Evolutionary conservation across 2,888 invertebrate species (phyloP), one percentile per base, ranked within the genome.

Genomic region (Phalangium opilio): DNA sequence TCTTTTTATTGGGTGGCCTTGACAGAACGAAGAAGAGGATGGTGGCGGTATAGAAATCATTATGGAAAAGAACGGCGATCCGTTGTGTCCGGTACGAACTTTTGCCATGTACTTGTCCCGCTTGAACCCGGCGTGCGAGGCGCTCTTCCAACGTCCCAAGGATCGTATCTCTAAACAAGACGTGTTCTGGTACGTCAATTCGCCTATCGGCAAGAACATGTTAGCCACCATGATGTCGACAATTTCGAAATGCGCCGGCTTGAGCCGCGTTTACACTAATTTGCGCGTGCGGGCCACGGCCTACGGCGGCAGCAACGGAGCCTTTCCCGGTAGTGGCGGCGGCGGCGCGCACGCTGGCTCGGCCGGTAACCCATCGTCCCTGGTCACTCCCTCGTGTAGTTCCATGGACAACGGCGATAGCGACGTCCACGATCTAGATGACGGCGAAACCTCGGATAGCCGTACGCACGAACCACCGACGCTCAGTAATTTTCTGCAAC

Each of bases 191-290:
- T 53, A 50, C 27, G 50, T 51, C 32, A 54, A 54, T 40, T 52
- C 51, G 10, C 54, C 54, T 5, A 48, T 54, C 17, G 54, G 54
- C 35, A 54, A 54, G 45, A 54, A 51, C 21, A 50, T 54, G 50
- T 38, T 54, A 10, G 51, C 54, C 27, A 54, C 51, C 15, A 54
- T 54, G 54, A 54, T 54, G 54, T 52, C 51, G 10, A 51, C 54
- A 20, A 54, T 54, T 34, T 54, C 54, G 10, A 54, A 54, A 40
- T 54, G 54, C 42, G 54, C 54, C 10, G 43, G 51, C 33, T 41
- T 54, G 10, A 50, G 50, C 43, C 54, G 54, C 39, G 46, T 54
- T 32, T 54, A 54, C 44, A 51, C 51, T 20, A 54, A 54, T 46
- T 49, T 51, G 19, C 51, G 54, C 35, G 52, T 51, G 43, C 48